Evolutionary conservation across 2,113 vertebrate genomes (phyloP), one percentile per base, ranked within the genome.

Genomic region (Ceyx margarethae): DNA sequence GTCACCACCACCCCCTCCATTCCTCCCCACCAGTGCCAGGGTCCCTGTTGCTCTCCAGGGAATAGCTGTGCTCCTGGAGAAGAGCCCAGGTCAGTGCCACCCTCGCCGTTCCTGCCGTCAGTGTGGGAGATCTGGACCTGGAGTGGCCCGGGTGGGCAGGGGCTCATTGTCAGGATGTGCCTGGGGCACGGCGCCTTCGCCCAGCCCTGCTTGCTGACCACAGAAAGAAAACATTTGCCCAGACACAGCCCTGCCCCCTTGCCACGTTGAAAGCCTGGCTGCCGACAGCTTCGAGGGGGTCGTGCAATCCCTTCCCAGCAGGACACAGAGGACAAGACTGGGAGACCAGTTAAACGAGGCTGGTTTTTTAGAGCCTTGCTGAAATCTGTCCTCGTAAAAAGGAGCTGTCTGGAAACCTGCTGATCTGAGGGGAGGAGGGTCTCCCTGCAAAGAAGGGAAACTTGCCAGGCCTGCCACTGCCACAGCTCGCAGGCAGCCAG

Each of bases 211-310:
- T 79, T 92, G 92, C 91, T 87, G 78, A 92, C 91, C 75, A 1
- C 84, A 87, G 69, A 95, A 84, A 73, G 87, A 91, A 94, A 96
- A 93, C 89, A 93, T 94, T 91, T 92, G 87, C 81, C 77, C 73
- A 81, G 84, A 74, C 84, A 62, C 73, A 81, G 91, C 87, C 89
- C 40, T 6, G 84, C 74, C 74, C 67, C 89, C 87, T 90, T 76
- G 87, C 84, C 89, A 94, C n/a, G 66, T 92, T 89, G 77, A 93
- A 89, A 93, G 85, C 62, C 89, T 68, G 81, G 81, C 87, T 96
- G 91, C 87, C 13, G 13, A 60, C 74, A 78, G 89, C 81, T 76
- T 57, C 10, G 72, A 86, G 84, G 68, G 54, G 87, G 73, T 73
- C 89, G 68, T 3, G 87, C 81, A 81, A 54, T 78, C 72, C 71